Conservation (phyloP, 2,113 vertebrate genomes). For the Axis porcinus region DNA sequence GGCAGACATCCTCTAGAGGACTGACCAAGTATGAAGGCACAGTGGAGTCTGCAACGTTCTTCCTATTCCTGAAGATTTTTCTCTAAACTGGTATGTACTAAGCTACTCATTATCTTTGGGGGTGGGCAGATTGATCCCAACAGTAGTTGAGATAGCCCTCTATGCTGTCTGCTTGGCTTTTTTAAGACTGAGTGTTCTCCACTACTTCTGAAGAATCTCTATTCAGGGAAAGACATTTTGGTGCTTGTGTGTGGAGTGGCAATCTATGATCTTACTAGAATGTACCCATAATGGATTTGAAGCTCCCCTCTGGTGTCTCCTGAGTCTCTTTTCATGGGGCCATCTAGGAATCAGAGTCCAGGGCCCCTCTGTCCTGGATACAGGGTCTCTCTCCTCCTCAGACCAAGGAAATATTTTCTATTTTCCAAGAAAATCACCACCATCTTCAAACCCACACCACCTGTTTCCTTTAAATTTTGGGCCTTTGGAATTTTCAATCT, state of each 20-base stretch:
- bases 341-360: background rate
- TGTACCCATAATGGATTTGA: background rate
- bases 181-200: background rate
- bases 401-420: background rate
- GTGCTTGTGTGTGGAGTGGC: background rate
- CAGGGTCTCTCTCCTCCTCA: background rate
- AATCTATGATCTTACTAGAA: background rate
- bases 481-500: background rate
- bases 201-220: background rate
- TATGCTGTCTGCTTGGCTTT: background rate
- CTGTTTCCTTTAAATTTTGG: background rate
- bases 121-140: background rate
- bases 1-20: background rate
- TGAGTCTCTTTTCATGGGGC: background rate
- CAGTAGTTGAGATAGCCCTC: background rate
- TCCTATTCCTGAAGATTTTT: background rate
- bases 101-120: background rate
- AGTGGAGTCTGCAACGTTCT: rapidly evolving
- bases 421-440: background rate
- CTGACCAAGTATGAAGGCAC: background rate
- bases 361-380: background rate
- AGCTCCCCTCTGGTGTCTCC: background rate
- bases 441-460: background rate
- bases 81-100: rapidly evolving
- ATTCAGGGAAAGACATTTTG: background rate